Evolutionary conservation across 2,888 invertebrate species (phyloP).

Genomic region (Allygus modestus): DNA sequence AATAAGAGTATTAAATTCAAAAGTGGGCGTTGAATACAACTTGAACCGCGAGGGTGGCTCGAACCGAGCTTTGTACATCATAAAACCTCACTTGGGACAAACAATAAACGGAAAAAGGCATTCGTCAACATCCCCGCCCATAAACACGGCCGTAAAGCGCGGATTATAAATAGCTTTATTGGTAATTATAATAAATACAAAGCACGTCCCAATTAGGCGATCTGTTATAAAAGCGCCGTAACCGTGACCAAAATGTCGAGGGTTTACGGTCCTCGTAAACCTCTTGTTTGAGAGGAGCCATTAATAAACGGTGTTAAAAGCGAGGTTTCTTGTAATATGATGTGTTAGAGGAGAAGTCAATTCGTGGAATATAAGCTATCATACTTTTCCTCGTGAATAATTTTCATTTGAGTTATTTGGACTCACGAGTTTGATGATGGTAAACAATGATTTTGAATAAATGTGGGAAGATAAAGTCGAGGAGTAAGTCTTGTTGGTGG

Average conservation of each 20-base stretch:
- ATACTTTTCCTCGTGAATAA: too few species aligned
- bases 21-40: not conserved
- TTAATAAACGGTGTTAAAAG: conserved; percentile 44
- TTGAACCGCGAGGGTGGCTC: not conserved
- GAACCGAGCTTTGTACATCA: not conserved
- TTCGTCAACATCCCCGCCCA: not conserved
- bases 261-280: conserved; percentile 51
- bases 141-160: conserved; percentile 13
- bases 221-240: conserved; percentile 59
- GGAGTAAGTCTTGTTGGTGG: too few species aligned
- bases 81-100: not conserved
- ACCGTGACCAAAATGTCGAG: conserved; percentile 60
- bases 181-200: conserved; percentile 43
- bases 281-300: conserved; percentile 56
- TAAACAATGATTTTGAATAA: too few species aligned
- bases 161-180: conserved; percentile 27
- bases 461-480: too few species aligned
- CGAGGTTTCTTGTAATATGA: not conserved
- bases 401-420: too few species aligned
- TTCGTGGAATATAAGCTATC: too few species aligned
- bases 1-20: not conserved
- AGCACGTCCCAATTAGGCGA: conserved; percentile 53
- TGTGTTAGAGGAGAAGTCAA: not conserved
- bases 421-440: too few species aligned
- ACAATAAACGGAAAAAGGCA: conserved; percentile 9